A percentile compares a stretch with the other conserved stretches of the same genome.
Conservation (phyloP, 1,140 invertebrate species). For the Gryllus bimaculatus region DNA sequence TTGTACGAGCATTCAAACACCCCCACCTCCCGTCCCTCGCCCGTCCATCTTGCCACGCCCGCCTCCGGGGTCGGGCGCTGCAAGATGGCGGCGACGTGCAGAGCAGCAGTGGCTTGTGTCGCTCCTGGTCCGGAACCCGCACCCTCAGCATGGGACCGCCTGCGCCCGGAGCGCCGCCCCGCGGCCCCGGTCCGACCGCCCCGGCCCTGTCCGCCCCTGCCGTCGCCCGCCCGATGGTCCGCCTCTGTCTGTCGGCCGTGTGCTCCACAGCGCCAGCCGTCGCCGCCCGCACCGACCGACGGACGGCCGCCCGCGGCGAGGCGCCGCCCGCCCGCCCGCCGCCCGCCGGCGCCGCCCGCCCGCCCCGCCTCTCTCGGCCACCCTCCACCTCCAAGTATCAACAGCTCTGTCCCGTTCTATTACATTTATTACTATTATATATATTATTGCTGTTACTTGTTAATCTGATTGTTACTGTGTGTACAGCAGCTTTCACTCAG, state of each 20-base stretch:
- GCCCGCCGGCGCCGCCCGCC: too few relatives aligned
- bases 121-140: background rate
- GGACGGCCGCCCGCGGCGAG: too few relatives aligned
- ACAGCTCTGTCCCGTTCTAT: constrained; percentile 30
- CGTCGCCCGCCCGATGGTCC: background rate
- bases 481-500: background rate
- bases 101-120: background rate
- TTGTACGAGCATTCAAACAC: background rate
- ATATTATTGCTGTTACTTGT: background rate
- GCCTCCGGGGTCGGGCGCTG: too few relatives aligned
- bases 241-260: background rate
- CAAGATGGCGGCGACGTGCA: background rate
- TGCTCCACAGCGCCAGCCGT: background rate
- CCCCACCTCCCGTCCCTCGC: background rate
- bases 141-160: background rate
- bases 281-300: background rate
- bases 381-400: constrained; percentile 41
- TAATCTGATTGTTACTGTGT: constrained; percentile 1
- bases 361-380: constrained; percentile 19
- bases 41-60: background rate
- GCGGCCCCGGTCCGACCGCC: too few relatives aligned
- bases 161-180: background rate
- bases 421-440: constrained; percentile 12
- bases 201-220: too few relatives aligned
- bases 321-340: too few relatives aligned